phyloP scores from a whole-genome alignment of 1,140 invertebrate genomes.

The Neelides sp. region DNA sequence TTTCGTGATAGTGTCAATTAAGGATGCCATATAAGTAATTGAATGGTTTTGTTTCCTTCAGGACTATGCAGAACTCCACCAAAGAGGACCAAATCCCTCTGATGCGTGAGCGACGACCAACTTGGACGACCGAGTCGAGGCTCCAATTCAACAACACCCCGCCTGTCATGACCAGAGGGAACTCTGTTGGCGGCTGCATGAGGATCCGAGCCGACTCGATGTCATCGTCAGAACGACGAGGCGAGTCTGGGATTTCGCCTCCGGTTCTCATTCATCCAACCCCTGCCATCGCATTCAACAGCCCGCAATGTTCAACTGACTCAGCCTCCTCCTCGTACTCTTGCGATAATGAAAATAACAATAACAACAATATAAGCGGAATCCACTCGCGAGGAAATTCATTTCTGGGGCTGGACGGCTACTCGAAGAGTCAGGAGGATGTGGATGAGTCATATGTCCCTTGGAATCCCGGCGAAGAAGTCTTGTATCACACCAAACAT shows the following conservation, averaged over 20 bases:
- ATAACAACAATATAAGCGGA: constrained; percentile 22
- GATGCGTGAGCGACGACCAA: constrained; percentile 61
- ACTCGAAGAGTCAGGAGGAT: constrained; percentile 39
- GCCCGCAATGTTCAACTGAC: constrained; percentile 16
- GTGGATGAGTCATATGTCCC: constrained; percentile 44
- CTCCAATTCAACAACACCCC: constrained; percentile 24
- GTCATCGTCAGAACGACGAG: constrained; percentile 9
- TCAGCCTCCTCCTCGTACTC: constrained; percentile 47
- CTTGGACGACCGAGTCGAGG: no score
- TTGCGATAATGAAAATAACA: constrained; percentile 45
- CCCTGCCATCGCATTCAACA: constrained; percentile 20
- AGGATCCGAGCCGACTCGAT: constrained; percentile 21
- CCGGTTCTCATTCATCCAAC: constrained; percentile 15
- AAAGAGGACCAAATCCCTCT: constrained; percentile 31
- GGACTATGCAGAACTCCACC: constrained; percentile 30
- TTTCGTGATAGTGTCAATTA: no score
- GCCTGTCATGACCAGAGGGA: constrained; percentile 19
- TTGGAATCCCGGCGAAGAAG: constrained; percentile 35
- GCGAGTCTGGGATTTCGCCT: constrained; percentile 13
- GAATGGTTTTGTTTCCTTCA: constrained; percentile 8
- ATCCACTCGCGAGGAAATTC: neutral
- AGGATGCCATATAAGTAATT: no score
- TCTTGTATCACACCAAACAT: neutral
- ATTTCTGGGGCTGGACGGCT: constrained; percentile 6
- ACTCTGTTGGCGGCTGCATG: constrained; percentile 12